Evolutionary conservation across 1,140 invertebrate genomes (phyloP).

Genomic region (Aricia agestis): DNA sequence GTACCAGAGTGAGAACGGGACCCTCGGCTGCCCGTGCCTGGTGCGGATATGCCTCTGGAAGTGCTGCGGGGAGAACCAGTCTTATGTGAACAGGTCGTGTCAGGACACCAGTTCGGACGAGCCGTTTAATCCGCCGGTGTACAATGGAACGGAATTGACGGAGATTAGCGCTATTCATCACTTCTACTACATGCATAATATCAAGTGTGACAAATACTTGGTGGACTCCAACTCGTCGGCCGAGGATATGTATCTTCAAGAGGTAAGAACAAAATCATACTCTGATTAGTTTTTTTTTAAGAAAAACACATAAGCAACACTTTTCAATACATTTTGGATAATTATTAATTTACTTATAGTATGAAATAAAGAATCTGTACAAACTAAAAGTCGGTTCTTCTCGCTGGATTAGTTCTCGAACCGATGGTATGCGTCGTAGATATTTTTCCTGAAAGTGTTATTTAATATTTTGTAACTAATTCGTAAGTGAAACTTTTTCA

Average conservation of each 20-base stretch:
- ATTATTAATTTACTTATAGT: no score
- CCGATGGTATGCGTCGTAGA: no score
- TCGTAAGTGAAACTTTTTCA: no score
- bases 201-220: slow-evolving; percentile 46
- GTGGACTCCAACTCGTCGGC: slow-evolving; percentile 39
- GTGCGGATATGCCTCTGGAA: slow-evolving; percentile 53
- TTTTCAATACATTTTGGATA: no score
- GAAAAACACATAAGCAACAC: no score
- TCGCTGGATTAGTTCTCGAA: no score
- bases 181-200: slow-evolving; percentile 51
- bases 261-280: slow-evolving; percentile 37
- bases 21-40: slow-evolving; percentile 53
- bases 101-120: slow-evolving; percentile 31
- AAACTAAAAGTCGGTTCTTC: no score
- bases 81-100: slow-evolving; percentile 40
- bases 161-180: slow-evolving; percentile 39
- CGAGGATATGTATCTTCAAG: slow-evolving; percentile 53
- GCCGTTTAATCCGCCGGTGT: slow-evolving; percentile 52
- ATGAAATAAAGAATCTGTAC: no score
- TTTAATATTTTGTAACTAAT: no score
- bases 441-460: no score
- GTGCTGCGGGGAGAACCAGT: slow-evolving; percentile 43
- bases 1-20: slow-evolving; percentile 43
- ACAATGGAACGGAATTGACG: slow-evolving; percentile 36
- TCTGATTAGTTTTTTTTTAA: no score